A percentile compares a stretch with the other conserved stretches of the same genome.
Evolutionary conservation across 1,140 invertebrate genomes (phyloP).

Genomic region (Formica exsecta): DNA sequence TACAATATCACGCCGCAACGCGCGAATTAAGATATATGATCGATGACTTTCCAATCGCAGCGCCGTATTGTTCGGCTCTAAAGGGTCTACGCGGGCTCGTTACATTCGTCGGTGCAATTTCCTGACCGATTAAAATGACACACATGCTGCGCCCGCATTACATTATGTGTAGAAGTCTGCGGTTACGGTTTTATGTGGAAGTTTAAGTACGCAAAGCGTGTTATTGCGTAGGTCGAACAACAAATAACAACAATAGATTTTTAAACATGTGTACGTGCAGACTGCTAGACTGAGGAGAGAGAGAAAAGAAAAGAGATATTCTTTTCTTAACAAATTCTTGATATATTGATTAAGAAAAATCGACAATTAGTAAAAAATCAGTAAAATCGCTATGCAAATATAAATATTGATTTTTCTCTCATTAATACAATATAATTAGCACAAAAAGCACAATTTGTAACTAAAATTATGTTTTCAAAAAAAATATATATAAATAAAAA

Average conservation of each 20-base stretch:
- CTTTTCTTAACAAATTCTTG: too few species aligned
- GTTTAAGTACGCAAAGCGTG: background rate
- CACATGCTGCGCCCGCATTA: constrained; percentile 13
- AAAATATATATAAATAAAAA: too few species aligned
- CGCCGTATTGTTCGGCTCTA: constrained; percentile 67
- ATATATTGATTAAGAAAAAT: too few species aligned
- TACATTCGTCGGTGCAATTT: constrained; percentile 29
- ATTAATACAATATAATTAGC: too few species aligned
- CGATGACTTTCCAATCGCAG: constrained; percentile 83
- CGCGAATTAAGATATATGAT: constrained; percentile 79
- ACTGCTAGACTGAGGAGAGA: background rate
- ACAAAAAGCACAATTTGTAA: too few species aligned
- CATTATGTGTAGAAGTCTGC: background rate
- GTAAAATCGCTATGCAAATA: too few species aligned
- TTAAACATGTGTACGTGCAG: background rate
- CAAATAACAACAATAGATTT: constrained; percentile 40
- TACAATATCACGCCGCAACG: constrained; percentile 75
- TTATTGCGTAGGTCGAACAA: constrained; percentile 1
- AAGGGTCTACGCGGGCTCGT: constrained; percentile 30
- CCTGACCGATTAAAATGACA: constrained; percentile 26
- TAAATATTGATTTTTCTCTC: too few species aligned
- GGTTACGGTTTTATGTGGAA: background rate
- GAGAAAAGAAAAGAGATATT: too few species aligned
- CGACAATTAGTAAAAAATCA: too few species aligned
- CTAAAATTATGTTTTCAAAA: too few species aligned